phyloP scores from a whole-genome alignment of 2,888 invertebrate genomes.

The Amblyjoppa proteus region DNA sequence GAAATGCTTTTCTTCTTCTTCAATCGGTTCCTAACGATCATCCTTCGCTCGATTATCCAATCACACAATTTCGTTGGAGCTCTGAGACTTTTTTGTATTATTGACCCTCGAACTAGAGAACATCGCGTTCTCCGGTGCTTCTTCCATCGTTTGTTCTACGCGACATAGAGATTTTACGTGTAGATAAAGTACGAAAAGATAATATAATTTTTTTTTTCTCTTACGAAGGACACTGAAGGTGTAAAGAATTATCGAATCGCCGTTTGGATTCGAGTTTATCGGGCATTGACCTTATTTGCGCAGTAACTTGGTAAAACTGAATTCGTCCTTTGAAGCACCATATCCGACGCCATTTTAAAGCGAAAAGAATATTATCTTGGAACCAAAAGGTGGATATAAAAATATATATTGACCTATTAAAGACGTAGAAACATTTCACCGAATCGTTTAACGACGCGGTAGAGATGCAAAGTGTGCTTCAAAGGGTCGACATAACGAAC shows the following conservation, averaged over 20 bases:
- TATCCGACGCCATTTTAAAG: neutral
- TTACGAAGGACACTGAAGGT: constrained; percentile 12
- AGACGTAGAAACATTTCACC: neutral
- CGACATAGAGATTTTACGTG: constrained; percentile 58
- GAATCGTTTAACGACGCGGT: neutral
- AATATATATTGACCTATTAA: neutral
- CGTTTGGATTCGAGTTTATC: constrained; percentile 20
- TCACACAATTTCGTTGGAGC: neutral
- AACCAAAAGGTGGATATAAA: neutral
- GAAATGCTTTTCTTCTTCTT: neutral
- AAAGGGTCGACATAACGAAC: neutral
- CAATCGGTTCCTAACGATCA: neutral
- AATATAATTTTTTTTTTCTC: constrained; percentile 41
- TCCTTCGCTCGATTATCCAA: neutral
- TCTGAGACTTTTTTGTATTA: constrained; percentile 26
- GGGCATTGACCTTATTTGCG: neutral
- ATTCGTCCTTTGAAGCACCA: neutral
- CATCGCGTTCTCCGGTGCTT: constrained; percentile 54
- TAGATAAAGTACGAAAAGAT: constrained; percentile 56
- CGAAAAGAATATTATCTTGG: no score
- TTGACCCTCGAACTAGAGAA: constrained; percentile 8
- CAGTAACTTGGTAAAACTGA: neutral
- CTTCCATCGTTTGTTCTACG: constrained; percentile 63
- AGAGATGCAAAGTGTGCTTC: neutral
- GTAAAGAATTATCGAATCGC: constrained; percentile 24